A percentile compares a stretch with the other conserved stretches of the same genome.
These are phyloP conservation scores for Saturnia pavonia DNA, from an alignment of 2,888 invertebrate species.

Conservation along the genomic window DNA sequence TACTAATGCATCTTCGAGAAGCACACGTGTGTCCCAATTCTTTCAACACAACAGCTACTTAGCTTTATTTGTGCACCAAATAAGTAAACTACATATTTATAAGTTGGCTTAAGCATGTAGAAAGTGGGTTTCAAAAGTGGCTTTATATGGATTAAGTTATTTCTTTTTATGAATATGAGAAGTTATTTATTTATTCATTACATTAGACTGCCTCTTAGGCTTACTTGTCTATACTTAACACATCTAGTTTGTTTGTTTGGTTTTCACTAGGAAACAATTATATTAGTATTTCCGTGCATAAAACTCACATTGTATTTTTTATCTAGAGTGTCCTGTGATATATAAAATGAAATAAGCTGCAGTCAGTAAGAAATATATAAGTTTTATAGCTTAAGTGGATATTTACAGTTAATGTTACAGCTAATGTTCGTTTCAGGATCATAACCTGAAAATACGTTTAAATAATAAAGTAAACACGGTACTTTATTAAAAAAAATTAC, in stretches of 20 bases:
- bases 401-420: too few relatives aligned
- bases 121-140: background rate
- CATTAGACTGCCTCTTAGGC: background rate
- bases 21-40: constrained; percentile 14
- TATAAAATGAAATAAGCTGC: too few relatives aligned
- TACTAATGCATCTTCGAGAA: constrained; percentile 2
- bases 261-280: too few relatives aligned
- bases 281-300: background rate
- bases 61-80: constrained; percentile 12
- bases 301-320: too few relatives aligned
- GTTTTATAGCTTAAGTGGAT: too few relatives aligned
- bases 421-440: too few relatives aligned
- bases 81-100: constrained; percentile 8
- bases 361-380: too few relatives aligned
- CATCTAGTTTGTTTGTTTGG: background rate
- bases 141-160: constrained; percentile 13
- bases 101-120: constrained; percentile 8
- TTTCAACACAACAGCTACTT: background rate
- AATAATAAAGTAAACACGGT: background rate
- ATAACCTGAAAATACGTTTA: background rate
- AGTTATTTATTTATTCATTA: constrained; percentile 11
- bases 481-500: background rate
- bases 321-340: too few relatives aligned
- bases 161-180: background rate
- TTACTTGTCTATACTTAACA: background rate